Conservation (phyloP, 2,888 invertebrate species). For the Agrochola litura region DNA sequence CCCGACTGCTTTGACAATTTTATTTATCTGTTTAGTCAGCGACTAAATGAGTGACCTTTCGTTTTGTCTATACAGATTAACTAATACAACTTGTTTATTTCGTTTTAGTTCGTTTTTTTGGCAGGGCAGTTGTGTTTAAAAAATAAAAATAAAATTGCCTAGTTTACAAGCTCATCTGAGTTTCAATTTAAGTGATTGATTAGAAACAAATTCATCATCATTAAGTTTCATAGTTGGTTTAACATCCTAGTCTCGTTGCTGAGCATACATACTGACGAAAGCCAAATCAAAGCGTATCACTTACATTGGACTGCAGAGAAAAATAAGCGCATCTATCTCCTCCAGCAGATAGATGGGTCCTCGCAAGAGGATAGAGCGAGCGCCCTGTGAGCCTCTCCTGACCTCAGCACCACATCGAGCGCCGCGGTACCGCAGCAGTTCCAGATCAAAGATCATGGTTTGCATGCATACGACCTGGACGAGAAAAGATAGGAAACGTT, state of each 20-base stretch:
- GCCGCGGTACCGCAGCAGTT: slow-evolving; percentile 92
- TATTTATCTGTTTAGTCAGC: too few relatives aligned
- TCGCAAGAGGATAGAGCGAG: slow-evolving; percentile 94
- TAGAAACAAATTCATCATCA: too few relatives aligned
- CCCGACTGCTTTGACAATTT: too few relatives aligned
- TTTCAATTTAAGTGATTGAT: neutral
- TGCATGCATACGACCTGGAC: slow-evolving; percentile 94
- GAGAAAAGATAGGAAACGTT: neutral
- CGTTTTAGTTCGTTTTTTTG: too few relatives aligned
- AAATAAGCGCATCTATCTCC: slow-evolving; percentile 95
- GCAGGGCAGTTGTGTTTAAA: too few relatives aligned
- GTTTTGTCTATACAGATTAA: too few relatives aligned
- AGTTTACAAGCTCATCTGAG: neutral
- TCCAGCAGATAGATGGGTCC: slow-evolving; percentile 96
- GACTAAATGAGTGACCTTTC: too few relatives aligned
- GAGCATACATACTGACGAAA: neutral
- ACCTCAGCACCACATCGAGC: slow-evolving; percentile 80
- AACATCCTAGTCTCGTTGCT: neutral
- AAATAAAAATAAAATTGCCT: too few relatives aligned
- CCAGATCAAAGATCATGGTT: slow-evolving; percentile 96
- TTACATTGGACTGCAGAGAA: slow-evolving; percentile 97
- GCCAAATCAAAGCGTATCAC: slow-evolving; percentile 72
- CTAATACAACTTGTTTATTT: too few relatives aligned
- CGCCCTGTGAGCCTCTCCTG: slow-evolving; percentile 92
- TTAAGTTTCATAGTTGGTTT: neutral